Conservation (phyloP, 2,797 vertebrate species). For the Rhinella marina region DNA sequence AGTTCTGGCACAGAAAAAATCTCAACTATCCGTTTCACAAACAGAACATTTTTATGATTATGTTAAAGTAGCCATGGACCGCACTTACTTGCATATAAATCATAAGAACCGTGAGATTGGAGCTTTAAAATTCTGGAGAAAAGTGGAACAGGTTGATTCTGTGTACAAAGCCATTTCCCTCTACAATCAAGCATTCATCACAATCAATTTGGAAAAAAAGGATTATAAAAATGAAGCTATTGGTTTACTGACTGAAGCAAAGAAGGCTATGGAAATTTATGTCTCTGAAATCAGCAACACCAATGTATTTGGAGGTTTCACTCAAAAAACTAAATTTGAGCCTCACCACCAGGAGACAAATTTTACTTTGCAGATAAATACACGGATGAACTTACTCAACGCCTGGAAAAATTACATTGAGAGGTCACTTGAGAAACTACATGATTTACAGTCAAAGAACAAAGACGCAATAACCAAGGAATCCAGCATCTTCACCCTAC, state of each 20-base stretch:
- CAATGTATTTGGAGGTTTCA: conserved; percentile 52
- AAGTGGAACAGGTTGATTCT: conserved; percentile 45
- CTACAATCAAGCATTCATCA: conserved; percentile 64
- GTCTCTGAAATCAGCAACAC: conserved; percentile 61
- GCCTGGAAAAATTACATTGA: conserved; percentile 54
- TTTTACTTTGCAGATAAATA: conserved; percentile 60
- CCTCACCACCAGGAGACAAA: conserved; percentile 49
- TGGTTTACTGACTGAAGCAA: conserved; percentile 34
- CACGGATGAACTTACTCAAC: conserved; percentile 60
- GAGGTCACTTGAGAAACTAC: conserved; percentile 41
- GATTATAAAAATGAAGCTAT: conserved; percentile 57
- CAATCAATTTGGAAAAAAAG: conserved; percentile 51
- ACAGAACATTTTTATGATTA: conserved; percentile 62
- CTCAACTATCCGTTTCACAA: conserved; percentile 37
- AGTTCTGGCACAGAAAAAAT: conserved; percentile 2
- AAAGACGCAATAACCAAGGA: conserved; percentile 53
- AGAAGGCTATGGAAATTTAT: conserved; percentile 43
- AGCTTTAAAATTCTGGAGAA: conserved; percentile 59
- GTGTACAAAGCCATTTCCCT: conserved; percentile 62
- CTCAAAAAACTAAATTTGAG: conserved; percentile 52
- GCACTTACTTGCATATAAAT: conserved; percentile 57
- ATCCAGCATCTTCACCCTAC: conserved; percentile 49
- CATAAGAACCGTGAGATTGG: conserved; percentile 54
- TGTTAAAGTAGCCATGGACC: conserved; percentile 59
- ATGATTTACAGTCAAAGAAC: conserved; percentile 52